These are phyloP conservation scores for Dromiciops gliroides DNA, from an alignment of 2,113 vertebrate genomes.

Conservation along the genomic window DNA sequence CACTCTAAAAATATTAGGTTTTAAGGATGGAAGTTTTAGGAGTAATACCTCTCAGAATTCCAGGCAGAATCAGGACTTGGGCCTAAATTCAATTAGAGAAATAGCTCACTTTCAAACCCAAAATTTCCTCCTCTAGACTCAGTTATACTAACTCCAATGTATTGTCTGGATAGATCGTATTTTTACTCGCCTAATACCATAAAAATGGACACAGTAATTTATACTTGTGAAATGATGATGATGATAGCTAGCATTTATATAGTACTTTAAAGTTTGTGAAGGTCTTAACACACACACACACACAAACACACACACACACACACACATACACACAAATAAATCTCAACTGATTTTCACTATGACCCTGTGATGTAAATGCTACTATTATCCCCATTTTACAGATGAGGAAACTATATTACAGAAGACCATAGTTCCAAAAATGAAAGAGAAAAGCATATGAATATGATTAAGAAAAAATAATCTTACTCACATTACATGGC, in stretches of 20 bases:
- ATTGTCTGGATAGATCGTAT: not conserved
- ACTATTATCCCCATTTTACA: not conserved
- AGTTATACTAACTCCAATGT: not conserved
- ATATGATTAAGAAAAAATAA: not conserved
- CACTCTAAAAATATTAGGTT: constrained; percentile 14
- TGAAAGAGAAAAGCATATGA: constrained; percentile 19
- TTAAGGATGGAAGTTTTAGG: constrained; percentile 25
- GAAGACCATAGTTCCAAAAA: constrained; percentile 44
- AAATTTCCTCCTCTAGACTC: constrained; percentile 33
- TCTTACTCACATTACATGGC: not conserved
- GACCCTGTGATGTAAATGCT: not conserved
- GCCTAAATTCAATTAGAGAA: constrained; percentile 1
- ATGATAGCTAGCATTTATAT: not conserved
- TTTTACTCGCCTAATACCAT: constrained; percentile 42
- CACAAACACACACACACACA: too few species aligned
- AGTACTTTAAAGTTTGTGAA: not conserved
- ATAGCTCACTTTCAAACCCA: constrained; percentile 39
- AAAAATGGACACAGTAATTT: constrained; percentile 40
- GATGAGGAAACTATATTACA: constrained; percentile 4
- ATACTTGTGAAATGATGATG: constrained; percentile 23
- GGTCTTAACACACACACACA: too few species aligned
- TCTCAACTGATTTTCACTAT: not conserved
- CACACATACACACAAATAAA: too few species aligned
- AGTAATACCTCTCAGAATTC: not conserved
- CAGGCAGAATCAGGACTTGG: not conserved